Evolutionary conservation across 2,797 vertebrate species (phyloP), one percentile per base, ranked within the genome.

Genomic region (Urophycis tenuis): DNA sequence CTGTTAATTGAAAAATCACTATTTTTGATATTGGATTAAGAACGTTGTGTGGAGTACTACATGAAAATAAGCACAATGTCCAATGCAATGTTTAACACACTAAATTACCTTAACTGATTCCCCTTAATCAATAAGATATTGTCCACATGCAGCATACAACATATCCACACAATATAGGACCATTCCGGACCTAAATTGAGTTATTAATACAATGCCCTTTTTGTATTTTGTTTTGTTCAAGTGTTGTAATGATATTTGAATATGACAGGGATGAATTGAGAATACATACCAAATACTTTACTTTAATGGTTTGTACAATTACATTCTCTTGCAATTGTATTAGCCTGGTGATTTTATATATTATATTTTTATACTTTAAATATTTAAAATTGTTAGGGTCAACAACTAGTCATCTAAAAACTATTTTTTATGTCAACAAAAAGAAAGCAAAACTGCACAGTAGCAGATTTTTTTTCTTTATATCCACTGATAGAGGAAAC

Each of bases 401-500:
- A 64, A 64, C n/a, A 64, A 12, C n/a, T 29, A 64, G 53, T n/a
- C n/a, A n/a, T n/a, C n/a, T n/a, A n/a, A n/a, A n/a, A n/a, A n/a
- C n/a, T n/a, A n/a, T n/a, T n/a, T n/a, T n/a, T n/a, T n/a, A n/a
- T n/a, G n/a, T n/a, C n/a, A n/a, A n/a, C n/a, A n/a, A n/a, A 77
- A 84, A 82, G 60, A 29, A 69, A 81, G 78, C 78, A 82, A 79
- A 36, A 64, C 22, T 64, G 53, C 53, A 64, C 71, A 25, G 15
- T 25, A 69, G 75, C 69, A 71, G 29, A 32, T 17, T 31, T 30
- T 71, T 69, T 71, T 11, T 32, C 12, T 30, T 69, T 31, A 11
- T 86, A 74, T 82, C 73, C 83, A 79, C 79, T 14, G 35, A 29
- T 78, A 69, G 85, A 75, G 53, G n/a, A 64, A 64, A 64, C n/a